Evolutionary conservation across 2,113 vertebrate genomes (phyloP).

Genomic region (Neomonachus schauinslandi): DNA sequence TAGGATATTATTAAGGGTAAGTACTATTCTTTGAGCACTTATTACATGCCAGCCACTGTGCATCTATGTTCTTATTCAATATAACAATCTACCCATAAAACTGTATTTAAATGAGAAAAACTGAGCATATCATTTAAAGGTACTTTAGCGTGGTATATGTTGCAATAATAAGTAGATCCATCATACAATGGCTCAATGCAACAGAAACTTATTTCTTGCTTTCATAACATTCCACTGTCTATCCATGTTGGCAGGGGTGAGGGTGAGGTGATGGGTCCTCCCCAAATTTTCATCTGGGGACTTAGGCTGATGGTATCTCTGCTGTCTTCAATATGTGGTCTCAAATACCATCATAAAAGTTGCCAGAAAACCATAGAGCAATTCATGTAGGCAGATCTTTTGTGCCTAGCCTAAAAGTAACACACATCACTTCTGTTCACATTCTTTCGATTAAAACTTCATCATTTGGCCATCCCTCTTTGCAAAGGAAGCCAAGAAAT

Average conservation of each 20-base stretch:
- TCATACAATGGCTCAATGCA: background rate
- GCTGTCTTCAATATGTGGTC: background rate
- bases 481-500: background rate
- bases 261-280: background rate
- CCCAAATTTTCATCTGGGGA: background rate
- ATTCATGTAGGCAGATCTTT: background rate
- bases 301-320: background rate
- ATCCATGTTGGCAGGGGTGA: background rate
- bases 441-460: background rate
- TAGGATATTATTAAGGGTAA: background rate
- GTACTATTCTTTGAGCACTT: background rate
- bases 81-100: background rate
- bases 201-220: background rate
- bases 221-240: background rate
- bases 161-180: background rate
- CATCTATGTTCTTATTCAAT: background rate
- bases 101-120: background rate
- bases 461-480: background rate
- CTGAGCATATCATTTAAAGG: background rate
- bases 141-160: background rate
- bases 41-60: background rate
- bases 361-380: background rate
- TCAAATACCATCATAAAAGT: background rate
- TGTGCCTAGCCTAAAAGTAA: background rate
- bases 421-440: background rate